Base-by-base conservation (phyloP, 1,140 invertebrate genomes). In the Drosophila repletoides region DNA sequence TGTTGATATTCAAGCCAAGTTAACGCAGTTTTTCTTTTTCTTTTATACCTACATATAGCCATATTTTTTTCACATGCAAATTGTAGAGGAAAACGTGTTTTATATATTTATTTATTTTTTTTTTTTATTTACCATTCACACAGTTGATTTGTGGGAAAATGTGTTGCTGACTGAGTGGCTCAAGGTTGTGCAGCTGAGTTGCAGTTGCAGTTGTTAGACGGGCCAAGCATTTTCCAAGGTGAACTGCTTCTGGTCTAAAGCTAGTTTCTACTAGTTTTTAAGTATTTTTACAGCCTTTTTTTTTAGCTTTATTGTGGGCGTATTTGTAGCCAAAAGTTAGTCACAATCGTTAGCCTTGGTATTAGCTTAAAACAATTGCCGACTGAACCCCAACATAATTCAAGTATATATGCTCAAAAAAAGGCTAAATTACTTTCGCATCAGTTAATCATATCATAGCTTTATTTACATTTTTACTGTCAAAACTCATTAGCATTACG, bases 101-200 rank as follows among this genome's bases (percentile, higher is more conserved):
- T 41, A 9, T 45, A 12, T 21, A 6, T 9, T 40, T 41, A 15
- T 17, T 19, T 29, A 21, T 40, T 26, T 38, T 29, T 15, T 21
- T 41, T 60, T 48, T 49, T 22, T 46, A 28, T 31, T 48, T 9
- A 28, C 26, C 52, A 58, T 51, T 70, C 52, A 70, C 51, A 70
- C 17, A 58, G 60, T 49, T 41, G 63, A 66, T 66, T 67, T 36
- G 61, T 71, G 68, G 53, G 68, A 71, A 71, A 71, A 46, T 71
- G 45, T 36, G n/a, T n/a, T n/a, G 41, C 38, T 55, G 26, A 55
- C 34, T n/a, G 51, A 43, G 22, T 36, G 40, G 14, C 46, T 14
- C 59, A 69, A 69, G 66, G 66, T 64, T 56, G 24, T 55, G 49
- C 41, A 64, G 60, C 41, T 46, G 31, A 34, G 14, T 5, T 55